phyloP scores from a whole-genome alignment of 2,888 invertebrate species.

The Ophion slaviceki region DNA sequence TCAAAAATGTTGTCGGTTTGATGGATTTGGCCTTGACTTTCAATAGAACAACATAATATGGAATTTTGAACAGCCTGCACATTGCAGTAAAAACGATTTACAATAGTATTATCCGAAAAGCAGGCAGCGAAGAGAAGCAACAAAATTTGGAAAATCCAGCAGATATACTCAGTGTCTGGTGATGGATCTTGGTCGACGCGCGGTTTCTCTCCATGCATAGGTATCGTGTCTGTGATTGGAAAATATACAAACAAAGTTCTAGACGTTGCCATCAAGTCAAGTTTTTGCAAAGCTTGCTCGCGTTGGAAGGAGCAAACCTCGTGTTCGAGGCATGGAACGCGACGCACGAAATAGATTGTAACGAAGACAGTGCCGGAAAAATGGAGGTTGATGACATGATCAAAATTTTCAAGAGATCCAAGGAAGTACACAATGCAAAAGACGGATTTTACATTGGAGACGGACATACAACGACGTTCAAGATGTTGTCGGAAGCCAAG shows the following conservation, averaged over 20 bases:
- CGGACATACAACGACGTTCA: constrained; percentile 62
- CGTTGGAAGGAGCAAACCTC: constrained; percentile 41
- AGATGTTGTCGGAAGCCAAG: constrained; percentile 4
- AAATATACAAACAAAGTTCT: no score
- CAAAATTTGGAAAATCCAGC: background rate
- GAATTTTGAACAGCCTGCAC: constrained; percentile 43
- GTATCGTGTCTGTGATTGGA: constrained; percentile 13
- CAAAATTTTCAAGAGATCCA: constrained; percentile 65
- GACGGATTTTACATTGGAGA: constrained; percentile 65
- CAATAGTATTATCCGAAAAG: constrained; percentile 18
- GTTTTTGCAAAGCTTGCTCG: constrained; percentile 62
- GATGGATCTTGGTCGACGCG: constrained; percentile 63
- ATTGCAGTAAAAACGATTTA: constrained; percentile 36
- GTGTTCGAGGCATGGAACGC: constrained; percentile 7
- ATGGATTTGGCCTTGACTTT: background rate
- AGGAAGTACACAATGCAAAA: constrained; percentile 49
- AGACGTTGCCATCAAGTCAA: constrained; percentile 64
- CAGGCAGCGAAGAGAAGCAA: no score
- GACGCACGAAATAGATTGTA: constrained; percentile 37
- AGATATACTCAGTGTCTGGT: constrained; percentile 58
- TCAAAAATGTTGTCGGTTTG: no score
- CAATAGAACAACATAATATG: constrained; percentile 49
- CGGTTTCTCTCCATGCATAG: constrained; percentile 62
- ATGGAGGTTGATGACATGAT: constrained; percentile 10
- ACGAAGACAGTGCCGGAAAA: constrained; percentile 21